phyloP scores from a whole-genome alignment of 2,888 invertebrate genomes.

The Drosophila neonasuta region DNA sequence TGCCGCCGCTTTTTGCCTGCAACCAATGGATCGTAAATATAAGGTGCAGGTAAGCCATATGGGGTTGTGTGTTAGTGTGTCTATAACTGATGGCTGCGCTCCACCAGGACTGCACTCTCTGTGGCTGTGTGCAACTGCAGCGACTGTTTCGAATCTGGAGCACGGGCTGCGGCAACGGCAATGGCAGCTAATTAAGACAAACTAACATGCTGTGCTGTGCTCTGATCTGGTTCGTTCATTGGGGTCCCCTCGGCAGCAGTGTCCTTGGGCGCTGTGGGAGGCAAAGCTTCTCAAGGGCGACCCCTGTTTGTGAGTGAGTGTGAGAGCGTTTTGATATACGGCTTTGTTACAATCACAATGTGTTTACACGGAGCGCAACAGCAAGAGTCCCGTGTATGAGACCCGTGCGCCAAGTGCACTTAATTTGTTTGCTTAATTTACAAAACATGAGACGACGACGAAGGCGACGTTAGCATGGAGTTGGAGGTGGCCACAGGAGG shows the following conservation, averaged over 20 bases:
- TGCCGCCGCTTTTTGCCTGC: slow-evolving; percentile 45
- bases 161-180: slow-evolving; percentile 16
- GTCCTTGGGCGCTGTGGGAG: slow-evolving; percentile 57
- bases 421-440: slow-evolving; percentile 80
- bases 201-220: slow-evolving; percentile 52
- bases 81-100: slow-evolving; percentile 39
- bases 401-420: slow-evolving; percentile 74
- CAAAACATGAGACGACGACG: slow-evolving; percentile 70
- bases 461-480: slow-evolving; percentile 14
- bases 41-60: slow-evolving; percentile 48
- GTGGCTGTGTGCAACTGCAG: slow-evolving; percentile 8
- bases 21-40: slow-evolving; percentile 74
- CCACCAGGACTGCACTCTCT: slow-evolving; percentile 31
- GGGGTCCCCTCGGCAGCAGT: slow-evolving; percentile 31
- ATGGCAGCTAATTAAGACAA: slow-evolving; percentile 75
- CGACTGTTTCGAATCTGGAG: slow-evolving; percentile 19
- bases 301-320: slow-evolving; percentile 2
- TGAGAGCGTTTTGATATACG: slow-evolving; percentile 64
- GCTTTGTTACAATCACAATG: slow-evolving; percentile 75
- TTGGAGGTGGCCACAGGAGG: background rate
- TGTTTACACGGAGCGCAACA: slow-evolving; percentile 67
- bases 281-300: slow-evolving; percentile 61
- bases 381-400: slow-evolving; percentile 44
- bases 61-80: slow-evolving; percentile 41
- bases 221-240: slow-evolving; percentile 21